Evolutionary conservation across 2,888 invertebrate species (phyloP).

Genomic region (Orgyia antiqua): DNA sequence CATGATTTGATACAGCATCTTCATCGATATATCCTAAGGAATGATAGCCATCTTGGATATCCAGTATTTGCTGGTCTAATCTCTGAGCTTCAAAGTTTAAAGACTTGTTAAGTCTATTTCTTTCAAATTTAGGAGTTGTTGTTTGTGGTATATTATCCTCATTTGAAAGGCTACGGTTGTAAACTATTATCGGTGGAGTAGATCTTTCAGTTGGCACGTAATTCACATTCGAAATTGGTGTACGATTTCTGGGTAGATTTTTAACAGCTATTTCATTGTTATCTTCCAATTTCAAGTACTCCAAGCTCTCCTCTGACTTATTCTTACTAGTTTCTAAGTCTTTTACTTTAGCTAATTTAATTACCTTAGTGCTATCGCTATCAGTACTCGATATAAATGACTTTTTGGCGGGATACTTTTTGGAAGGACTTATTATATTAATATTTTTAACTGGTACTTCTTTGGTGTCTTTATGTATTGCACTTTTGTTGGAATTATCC

Average conservation of each 20-base stretch:
- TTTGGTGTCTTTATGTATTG: slow-evolving; percentile 71
- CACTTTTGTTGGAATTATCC: slow-evolving; percentile 54
- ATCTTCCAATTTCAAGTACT: slow-evolving; percentile 64
- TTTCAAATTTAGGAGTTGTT: slow-evolving; percentile 66
- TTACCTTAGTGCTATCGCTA: slow-evolving; percentile 55
- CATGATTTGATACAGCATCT: slow-evolving; percentile 36
- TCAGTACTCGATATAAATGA: slow-evolving; percentile 60
- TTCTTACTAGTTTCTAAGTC: slow-evolving; percentile 67
- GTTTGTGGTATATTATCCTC: slow-evolving; percentile 52
- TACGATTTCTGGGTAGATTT: slow-evolving; percentile 69
- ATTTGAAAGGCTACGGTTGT: slow-evolving; percentile 58
- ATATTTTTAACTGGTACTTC: slow-evolving; percentile 61
- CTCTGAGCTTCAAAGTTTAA: slow-evolving; percentile 68
- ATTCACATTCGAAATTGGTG: slow-evolving; percentile 67
- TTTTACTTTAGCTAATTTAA: slow-evolving; percentile 68
- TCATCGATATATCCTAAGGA: slow-evolving; percentile 69
- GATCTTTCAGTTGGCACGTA: slow-evolving; percentile 62
- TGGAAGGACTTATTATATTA: slow-evolving; percentile 67
- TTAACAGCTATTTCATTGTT: slow-evolving; percentile 70
- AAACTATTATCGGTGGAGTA: slow-evolving; percentile 45
- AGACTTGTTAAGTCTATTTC: slow-evolving; percentile 70
- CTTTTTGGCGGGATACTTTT: slow-evolving; percentile 69
- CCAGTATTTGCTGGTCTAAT: slow-evolving; percentile 70
- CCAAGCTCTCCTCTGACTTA: slow-evolving; percentile 63
- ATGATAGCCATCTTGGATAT: slow-evolving; percentile 69